Conservation (phyloP, 2,888 invertebrate species). For the Xiphydria camelus region DNA sequence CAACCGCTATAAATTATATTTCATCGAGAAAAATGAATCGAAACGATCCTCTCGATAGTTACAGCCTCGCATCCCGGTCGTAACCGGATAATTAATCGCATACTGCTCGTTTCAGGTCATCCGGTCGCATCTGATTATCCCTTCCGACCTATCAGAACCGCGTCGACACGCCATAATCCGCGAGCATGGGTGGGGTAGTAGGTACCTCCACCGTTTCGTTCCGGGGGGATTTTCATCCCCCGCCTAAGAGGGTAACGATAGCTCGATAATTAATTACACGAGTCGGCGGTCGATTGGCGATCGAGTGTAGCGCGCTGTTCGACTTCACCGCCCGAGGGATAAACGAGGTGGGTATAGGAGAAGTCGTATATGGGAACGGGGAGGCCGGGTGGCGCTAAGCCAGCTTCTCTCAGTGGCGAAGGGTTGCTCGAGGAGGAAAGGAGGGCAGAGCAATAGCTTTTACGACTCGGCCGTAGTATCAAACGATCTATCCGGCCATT, state of each 20-base stretch:
- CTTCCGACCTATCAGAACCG: too few relatives aligned
- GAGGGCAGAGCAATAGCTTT: slow-evolving; percentile 56
- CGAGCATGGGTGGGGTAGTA: too few relatives aligned
- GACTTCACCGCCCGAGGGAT: slow-evolving; percentile 27
- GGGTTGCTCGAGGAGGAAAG: slow-evolving; percentile 33
- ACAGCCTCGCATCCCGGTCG: too few relatives aligned
- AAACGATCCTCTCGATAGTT: too few relatives aligned
- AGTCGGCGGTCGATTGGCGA: slow-evolving; percentile 23
- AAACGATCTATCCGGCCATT: slow-evolving; percentile 58
- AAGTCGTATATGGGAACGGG: slow-evolving; percentile 12
- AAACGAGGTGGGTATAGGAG: slow-evolving; percentile 42
- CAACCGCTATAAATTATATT: too few relatives aligned
- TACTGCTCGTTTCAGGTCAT: too few relatives aligned
- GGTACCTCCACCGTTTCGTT: too few relatives aligned
- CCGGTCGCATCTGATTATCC: too few relatives aligned
- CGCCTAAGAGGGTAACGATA: slow-evolving; percentile 3
- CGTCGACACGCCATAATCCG: too few relatives aligned
- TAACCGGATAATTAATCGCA: too few relatives aligned
- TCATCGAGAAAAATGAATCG: too few relatives aligned
- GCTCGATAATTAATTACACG: slow-evolving; percentile 31
- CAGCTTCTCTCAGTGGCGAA: slow-evolving; percentile 34
- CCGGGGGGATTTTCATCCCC: background rate
- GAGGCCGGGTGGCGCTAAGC: slow-evolving; percentile 42
- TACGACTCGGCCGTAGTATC: slow-evolving; percentile 59
- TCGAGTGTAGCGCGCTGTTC: slow-evolving; percentile 25